Base-by-base conservation (phyloP, 2,888 invertebrate species). In the Cheilosia pagana region DNA sequence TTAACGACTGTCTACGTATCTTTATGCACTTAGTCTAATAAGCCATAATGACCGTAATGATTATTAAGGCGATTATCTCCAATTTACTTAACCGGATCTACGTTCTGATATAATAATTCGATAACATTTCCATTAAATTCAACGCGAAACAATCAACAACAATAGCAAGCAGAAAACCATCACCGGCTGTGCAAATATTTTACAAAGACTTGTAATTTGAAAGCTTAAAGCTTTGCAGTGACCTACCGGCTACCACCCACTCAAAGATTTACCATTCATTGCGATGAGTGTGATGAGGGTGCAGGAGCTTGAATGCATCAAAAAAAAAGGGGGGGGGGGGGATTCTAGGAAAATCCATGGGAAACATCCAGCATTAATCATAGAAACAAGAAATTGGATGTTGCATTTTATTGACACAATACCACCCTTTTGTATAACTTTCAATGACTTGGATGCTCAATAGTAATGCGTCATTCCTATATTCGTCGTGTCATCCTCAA, bases 381-480 rank as follows among this genome's bases (percentile, higher is more conserved):
- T 35, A 12, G 35, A 35, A 35, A 12, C 35, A 12, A 35, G 35
- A 12, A 35, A 35, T 0, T 35, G 35, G 10, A 35, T 35, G 35
- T 35, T 12, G 3, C 0, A 12, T 35, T 12, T 35, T 35, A 3
- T 35, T 35, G 2, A 35, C 35, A 35, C 12, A 10, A 35, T 10
- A 10, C 35, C 28, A 28, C 12, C 35, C 35, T 35, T 12, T 6
- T 16, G 3, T 0, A 6, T 14, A 19, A 14, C 12, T 50, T 21
- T 2, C 50, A 50, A 50, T 50, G 14, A 50, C 50, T 50, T 12
- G 23, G 14, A 10, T 21, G 19, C 14, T 21, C 14, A 12, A 23
- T 21, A 10, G 14, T 1, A 75, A 75, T 76, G 81, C 76, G 82
- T 77, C 81, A 81, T 82, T 68, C 12, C 10, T 5, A 21, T 19